A percentile compares a stretch with the other conserved stretches of the same genome.
Evolutionary conservation across 2,113 vertebrate species (phyloP).

Genomic region (Greenwoodochromis staneri): DNA sequence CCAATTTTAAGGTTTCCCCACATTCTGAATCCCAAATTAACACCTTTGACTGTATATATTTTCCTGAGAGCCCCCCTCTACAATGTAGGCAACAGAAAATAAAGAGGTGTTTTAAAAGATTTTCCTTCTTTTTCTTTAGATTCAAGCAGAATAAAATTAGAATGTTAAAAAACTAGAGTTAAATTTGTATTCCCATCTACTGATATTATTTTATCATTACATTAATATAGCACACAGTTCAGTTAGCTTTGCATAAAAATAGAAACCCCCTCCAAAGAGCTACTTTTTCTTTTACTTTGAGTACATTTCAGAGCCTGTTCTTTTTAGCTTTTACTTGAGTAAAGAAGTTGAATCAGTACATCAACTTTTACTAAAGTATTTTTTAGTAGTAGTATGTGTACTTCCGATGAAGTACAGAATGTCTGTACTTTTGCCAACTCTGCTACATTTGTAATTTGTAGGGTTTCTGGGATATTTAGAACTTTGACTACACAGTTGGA

Average conservation of each 20-base stretch:
- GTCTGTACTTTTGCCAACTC: accelerated
- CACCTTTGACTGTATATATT: not conserved
- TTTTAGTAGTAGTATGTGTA: not conserved
- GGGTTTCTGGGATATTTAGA: not conserved
- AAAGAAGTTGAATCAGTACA: not conserved
- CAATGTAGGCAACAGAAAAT: not conserved
- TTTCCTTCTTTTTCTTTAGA: not conserved
- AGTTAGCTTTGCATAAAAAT: not conserved
- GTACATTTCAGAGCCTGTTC: accelerated
- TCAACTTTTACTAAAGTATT: not conserved
- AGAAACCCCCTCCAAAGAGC: not conserved
- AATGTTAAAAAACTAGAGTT: not conserved
- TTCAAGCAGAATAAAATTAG: not conserved
- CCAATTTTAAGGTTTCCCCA: not conserved
- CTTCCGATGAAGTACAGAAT: not conserved
- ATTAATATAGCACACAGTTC: not conserved
- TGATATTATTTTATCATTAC: not conserved
- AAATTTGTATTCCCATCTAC: not conserved
- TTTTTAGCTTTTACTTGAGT: not conserved
- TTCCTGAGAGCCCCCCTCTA: not conserved
- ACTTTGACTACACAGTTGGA: not conserved
- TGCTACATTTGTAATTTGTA: not conserved
- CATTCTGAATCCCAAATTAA: accelerated
- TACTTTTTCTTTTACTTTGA: not conserved
- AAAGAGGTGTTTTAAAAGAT: accelerated